Evolutionary conservation across 1,140 invertebrate species (phyloP), one percentile per base, ranked within the genome.

Genomic region (Oreohelix idahoensis): DNA sequence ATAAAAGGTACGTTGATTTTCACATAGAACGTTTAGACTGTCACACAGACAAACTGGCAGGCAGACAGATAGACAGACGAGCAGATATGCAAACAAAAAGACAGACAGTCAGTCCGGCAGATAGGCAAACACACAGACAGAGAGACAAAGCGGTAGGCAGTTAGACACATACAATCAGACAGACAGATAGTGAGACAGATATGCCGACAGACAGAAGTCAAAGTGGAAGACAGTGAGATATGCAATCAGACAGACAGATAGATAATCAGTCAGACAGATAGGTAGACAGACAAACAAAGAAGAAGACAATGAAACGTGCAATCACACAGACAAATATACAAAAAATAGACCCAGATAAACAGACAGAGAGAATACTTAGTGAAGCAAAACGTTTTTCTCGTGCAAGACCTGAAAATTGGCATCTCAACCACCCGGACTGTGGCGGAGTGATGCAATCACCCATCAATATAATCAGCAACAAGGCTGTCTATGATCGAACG

Each of bases 361-460:
- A 49, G 8, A 49, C 8, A 49, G 45, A 49, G 45, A 49, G 8
- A 10, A 49, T 10, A 8, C 8, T 8, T 10, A 49, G 17, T 49
- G 17, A 10, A 49, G 45, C 45, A 49, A 49, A 49, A 49, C 17
- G 17, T 49, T 69, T 11, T 76, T 1, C 76, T 15, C 29, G 73
- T 69, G 75, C 79, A 89, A 89, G 89, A 32, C 89, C 89, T 17
- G 81, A 85, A 13, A 71, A 85, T n/a, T 91, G 90, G 90, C 58
- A 85, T 29, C 36, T 77, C 17, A 69, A 83, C 15, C 89, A 84
- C 71, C 86, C 87, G 38, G 73, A 86, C 23, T 90, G 88, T 70
- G 87, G 84, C 0, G 88, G 88, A 20, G 39, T 76, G 0, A 84
- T 84, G 42, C 89, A 90, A 78, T 90, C 89, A 1, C 88, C 89